These are phyloP conservation scores for Gulo gulo DNA, from an alignment of 2,113 vertebrate species.

Conservation along the genomic window DNA sequence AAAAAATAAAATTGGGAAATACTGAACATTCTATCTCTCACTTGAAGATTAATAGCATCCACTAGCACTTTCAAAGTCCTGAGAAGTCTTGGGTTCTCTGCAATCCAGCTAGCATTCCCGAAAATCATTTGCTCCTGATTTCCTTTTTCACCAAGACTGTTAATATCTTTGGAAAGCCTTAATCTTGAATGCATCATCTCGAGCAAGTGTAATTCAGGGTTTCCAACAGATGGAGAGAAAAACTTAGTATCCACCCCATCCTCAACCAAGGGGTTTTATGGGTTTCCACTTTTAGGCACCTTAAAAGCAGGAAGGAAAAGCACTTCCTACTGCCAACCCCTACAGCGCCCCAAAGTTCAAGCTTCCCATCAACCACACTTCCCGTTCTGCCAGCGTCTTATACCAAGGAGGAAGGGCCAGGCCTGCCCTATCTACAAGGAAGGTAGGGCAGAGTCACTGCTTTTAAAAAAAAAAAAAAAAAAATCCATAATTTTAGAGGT, in stretches of 20 bases:
- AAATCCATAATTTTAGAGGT: neutral
- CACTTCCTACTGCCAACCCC: neutral
- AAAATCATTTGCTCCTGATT: neutral
- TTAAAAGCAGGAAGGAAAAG: neutral
- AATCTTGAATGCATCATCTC: neutral
- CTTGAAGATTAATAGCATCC: neutral
- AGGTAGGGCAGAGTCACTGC: neutral
- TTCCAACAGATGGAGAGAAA: neutral
- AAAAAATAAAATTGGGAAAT: neutral
- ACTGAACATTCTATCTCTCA: neutral
- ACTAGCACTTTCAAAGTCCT: neutral
- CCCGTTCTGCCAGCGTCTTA: neutral
- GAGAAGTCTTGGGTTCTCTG: neutral
- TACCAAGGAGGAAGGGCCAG: neutral
- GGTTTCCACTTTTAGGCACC: neutral
- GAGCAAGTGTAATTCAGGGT: neutral
- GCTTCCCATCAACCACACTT: neutral
- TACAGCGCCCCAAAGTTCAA: neutral
- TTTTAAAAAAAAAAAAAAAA: neutral
- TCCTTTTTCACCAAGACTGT: neutral
- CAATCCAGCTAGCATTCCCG: neutral
- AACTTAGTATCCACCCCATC: neutral
- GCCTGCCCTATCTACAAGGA: neutral
- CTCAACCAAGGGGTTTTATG: neutral
- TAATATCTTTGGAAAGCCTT: neutral